These are phyloP conservation scores for Eulithis prunata DNA, from an alignment of 2,888 invertebrate genomes.

Conservation along the genomic window DNA sequence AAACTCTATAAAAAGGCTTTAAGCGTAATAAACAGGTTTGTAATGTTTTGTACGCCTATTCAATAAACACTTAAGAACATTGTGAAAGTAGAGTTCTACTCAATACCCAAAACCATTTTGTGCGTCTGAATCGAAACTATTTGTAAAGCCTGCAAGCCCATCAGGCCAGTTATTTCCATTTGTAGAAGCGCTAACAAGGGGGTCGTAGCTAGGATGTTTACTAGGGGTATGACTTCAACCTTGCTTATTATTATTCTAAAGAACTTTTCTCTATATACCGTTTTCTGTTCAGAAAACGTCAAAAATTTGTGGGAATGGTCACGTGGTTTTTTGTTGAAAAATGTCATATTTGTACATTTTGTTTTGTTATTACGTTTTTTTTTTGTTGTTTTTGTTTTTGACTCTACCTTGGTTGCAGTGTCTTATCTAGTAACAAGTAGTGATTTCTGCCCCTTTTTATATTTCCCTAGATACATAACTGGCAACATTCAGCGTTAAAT, in stretches of 20 bases:
- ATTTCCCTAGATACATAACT: conserved; percentile 9
- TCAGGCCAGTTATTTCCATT: conserved; percentile 38
- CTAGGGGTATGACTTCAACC: background rate
- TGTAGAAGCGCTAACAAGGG: conserved; percentile 36
- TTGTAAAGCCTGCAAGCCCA: conserved; percentile 27
- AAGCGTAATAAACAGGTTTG: background rate
- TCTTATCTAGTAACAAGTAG: background rate
- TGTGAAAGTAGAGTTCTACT: conserved; percentile 35
- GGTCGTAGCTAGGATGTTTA: conserved; percentile 10
- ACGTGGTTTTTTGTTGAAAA: too few relatives aligned
- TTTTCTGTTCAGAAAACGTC: too few relatives aligned
- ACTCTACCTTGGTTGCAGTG: background rate
- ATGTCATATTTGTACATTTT: too few relatives aligned
- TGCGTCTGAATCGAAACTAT: conserved; percentile 34
- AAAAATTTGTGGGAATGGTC: too few relatives aligned
- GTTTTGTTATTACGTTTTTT: too few relatives aligned
- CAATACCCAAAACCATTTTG: conserved; percentile 32
- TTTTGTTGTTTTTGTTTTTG: too few relatives aligned
- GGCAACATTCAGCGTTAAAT: conserved; percentile 23
- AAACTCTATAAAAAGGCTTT: background rate
- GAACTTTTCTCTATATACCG: too few relatives aligned
- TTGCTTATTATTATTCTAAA: too few relatives aligned
- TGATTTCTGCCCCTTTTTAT: background rate
- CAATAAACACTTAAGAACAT: conserved; percentile 22
- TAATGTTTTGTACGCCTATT: conserved; percentile 20